A percentile compares a stretch with the other conserved stretches of the same genome.
Conservation (phyloP, 2,797 vertebrate genomes). For the Syndactyla subalaris region DNA sequence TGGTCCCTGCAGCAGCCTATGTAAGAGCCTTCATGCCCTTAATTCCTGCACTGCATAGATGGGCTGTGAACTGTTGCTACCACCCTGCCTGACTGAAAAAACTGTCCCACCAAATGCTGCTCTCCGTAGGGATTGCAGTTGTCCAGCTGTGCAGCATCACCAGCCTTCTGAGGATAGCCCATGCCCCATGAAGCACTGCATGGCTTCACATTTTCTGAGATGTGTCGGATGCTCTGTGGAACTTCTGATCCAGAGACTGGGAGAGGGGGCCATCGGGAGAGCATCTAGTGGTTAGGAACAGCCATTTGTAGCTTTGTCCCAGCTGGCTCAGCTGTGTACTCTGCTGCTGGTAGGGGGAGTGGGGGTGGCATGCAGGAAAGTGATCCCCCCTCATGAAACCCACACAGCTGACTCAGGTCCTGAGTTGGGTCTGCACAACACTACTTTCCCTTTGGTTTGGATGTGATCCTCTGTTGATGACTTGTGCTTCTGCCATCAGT, state of each 20-base stretch:
- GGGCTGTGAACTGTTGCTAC: background rate
- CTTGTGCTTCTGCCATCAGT: accelerated
- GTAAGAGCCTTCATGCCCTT: background rate
- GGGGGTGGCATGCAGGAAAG: background rate
- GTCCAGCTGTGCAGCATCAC: background rate
- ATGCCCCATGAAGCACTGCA: background rate
- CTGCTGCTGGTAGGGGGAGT: background rate
- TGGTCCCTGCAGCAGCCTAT: background rate
- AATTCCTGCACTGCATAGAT: background rate
- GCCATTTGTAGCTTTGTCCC: background rate
- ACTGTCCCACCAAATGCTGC: background rate
- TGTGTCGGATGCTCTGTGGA: background rate
- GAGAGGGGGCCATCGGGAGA: background rate
- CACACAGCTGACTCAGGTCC: background rate
- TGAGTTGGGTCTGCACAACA: background rate
- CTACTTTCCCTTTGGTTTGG: background rate
- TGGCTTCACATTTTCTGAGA: background rate
- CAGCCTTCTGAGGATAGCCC: background rate
- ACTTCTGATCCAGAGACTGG: background rate
- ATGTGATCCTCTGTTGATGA: background rate
- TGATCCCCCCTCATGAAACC: background rate
- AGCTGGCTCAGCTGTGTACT: background rate
- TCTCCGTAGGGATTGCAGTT: background rate
- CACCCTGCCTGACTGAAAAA: background rate
- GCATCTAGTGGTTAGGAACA: background rate